Base-by-base conservation (phyloP, 2,888 invertebrate genomes). In the Drosophila nigritarsus region DNA sequence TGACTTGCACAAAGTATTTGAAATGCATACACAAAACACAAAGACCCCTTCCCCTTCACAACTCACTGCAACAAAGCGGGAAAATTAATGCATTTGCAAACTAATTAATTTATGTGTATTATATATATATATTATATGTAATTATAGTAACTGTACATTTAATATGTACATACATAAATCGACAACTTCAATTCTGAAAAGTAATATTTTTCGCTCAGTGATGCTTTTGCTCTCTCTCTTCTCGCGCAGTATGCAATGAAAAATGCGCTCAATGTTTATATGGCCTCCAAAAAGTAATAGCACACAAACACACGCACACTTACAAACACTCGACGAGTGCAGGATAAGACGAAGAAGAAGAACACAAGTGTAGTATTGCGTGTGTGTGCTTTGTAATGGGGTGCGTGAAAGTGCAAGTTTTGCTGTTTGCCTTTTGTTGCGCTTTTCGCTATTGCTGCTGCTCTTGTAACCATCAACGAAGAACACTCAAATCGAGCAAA, bases 1-100 rank as follows among this genome's bases (percentile, higher is more conserved):
- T 84, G 90, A 87, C 83, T 82, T 71, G 83, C 86, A 83, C 67
- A 82, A 89, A 80, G 68, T 85, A 73, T 76, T 80, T 74, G 69
- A 75, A 81, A 81, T 78, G 77, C 75, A 64, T 61, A 53, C 83
- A 70, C 49, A 56, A 8, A 27, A n/a, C 15, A 15, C 29, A 15
- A 1, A 11, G 9, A 18, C 36, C 3, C 27, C 11, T 7, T 24
- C 11, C 18, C 24, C 18, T 15, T n/a, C 13, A 4, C 5, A 9
- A 7, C 2, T 45, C 20, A 15, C 24, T 13, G 2, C 15, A 45
- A 24, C 36, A 54, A 2, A 4, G 11, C 3, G 27, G 11, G 36
- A 36, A 54, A 27, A 18, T 11, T 18, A 50, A n/a, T 50, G 4
- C 4, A 4, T 8, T 15, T 45, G 24, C 24, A 15, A 15, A 45